Percentiles rank a stretch among this genome's conserved stretches.
phyloP scores from a whole-genome alignment of 2,888 invertebrate genomes.

The Tolmerus cingulatus region DNA sequence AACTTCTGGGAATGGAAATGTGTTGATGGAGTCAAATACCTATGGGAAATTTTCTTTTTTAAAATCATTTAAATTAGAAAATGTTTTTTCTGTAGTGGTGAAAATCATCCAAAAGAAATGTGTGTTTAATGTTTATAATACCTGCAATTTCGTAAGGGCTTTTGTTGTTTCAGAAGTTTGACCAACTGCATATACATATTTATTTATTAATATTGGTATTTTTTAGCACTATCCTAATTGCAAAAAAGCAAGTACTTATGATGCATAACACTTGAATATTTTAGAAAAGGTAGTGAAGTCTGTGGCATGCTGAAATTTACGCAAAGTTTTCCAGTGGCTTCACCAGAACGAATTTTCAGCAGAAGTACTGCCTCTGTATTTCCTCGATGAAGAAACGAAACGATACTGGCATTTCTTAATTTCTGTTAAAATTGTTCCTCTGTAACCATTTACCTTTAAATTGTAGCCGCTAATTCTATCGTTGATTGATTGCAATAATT shows the following conservation, averaged over 20 bases:
- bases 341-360: not conserved
- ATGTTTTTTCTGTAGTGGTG: too few relatives aligned
- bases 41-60: too few relatives aligned
- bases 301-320: not conserved
- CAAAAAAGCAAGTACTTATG: not conserved
- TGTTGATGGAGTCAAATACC: too few relatives aligned
- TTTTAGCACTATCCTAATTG: not conserved
- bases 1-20: too few relatives aligned
- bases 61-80: too few relatives aligned
- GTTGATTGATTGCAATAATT: not conserved
- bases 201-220: too few relatives aligned
- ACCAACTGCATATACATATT: too few relatives aligned
- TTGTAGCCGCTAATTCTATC: not conserved
- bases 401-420: not conserved
- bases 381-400: not conserved
- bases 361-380: not conserved
- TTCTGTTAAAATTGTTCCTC: not conserved
- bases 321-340: not conserved
- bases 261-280: not conserved
- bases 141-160: too few relatives aligned
- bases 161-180: too few relatives aligned
- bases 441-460: not conserved
- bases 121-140: too few relatives aligned
- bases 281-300: not conserved
- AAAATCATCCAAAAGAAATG: too few relatives aligned